Evolutionary conservation across 2,113 vertebrate genomes (phyloP), one percentile per base, ranked within the genome.

Genomic region (Muscicapa adusta): DNA sequence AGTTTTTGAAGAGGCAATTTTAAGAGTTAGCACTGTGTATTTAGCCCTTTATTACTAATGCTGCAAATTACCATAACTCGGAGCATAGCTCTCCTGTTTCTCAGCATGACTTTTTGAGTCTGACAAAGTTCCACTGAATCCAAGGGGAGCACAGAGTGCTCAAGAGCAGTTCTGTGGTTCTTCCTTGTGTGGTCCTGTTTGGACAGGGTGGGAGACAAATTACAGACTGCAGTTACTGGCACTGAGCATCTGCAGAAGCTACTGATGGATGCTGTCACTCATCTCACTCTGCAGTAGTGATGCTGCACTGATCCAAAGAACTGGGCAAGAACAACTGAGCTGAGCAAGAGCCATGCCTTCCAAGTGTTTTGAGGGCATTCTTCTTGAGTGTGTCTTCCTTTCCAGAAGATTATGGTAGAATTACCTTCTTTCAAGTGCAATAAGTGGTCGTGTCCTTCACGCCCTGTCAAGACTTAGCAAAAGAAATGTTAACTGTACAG

Each of bases 181-280:
- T 75, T 89, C 6, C 14, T 71, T 4, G 6, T 2, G 2, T 8
- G 19, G 31, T 8, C 10, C 23, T 53, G 0, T 94, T 63, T 57
- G 47, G 23, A 34, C 26, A 28, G n/a, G 28, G 14, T 68, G 19
- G 67, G 56, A 91, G 58, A 34, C 1, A 4, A 61, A 40, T 31
- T n/a, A 8, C 31, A 51, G 66, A 17, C 62, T 78, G 54, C 25
- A 26, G 15, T 53, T 45, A 36, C n/a, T 38, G 54, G 20, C 29
- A 13, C 12, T 0, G 1, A 42, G 42, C 23, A 1, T 79, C 68
- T 76, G 67, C 31, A 60, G 85, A 36, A 82, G 20, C 45, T 33
- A 1, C 33, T 36, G 62, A 28, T 5, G 45, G n/a, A 51, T 0
- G 0, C 18, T n/a, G 5, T 42, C 0, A 0, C 28, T 57, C 24